Percentiles rank a stretch among this genome's conserved stretches.
Evolutionary conservation across 2,888 invertebrate species (phyloP).

Genomic region (Caenorhabditis doughertyi): DNA sequence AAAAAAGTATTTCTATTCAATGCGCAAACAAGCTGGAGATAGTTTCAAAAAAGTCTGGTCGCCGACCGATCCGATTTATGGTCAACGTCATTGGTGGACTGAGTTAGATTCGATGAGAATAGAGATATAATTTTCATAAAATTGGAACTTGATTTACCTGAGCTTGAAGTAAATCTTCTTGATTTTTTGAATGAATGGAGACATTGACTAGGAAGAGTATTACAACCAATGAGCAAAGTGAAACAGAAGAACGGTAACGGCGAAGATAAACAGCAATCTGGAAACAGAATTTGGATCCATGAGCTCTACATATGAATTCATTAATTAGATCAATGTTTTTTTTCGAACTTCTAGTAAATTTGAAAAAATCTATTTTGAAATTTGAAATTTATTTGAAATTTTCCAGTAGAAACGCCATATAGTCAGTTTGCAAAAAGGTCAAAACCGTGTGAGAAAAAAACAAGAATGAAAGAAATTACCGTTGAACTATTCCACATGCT

Average conservation of each 20-base stretch:
- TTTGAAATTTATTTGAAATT: no score
- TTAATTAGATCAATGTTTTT: no score
- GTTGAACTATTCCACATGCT: no score
- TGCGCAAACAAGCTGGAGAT: neutral
- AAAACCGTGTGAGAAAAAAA: no score
- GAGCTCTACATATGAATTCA: no score
- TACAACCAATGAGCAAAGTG: constrained; percentile 12
- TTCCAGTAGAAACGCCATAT: no score
- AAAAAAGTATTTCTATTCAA: constrained; percentile 1
- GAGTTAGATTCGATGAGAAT: neutral
- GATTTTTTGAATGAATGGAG: constrained; percentile 9
- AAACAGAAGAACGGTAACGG: constrained; percentile 36
- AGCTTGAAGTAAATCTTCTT: neutral
- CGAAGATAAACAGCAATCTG: constrained; percentile 23
- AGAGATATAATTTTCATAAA: neutral
- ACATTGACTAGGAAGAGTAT: constrained; percentile 33
- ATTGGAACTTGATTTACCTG: constrained; percentile 17
- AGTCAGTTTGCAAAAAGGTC: no score
- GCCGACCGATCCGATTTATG: constrained; percentile 3
- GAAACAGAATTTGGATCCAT: neutral
- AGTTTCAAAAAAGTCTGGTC: constrained; percentile 8
- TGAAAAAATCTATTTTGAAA: no score
- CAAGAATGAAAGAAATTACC: no score
- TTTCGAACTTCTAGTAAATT: no score
- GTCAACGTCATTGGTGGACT: neutral